Evolutionary conservation across 2,797 vertebrate genomes (phyloP).

Genomic region (Pachyuromys duprasi): DNA sequence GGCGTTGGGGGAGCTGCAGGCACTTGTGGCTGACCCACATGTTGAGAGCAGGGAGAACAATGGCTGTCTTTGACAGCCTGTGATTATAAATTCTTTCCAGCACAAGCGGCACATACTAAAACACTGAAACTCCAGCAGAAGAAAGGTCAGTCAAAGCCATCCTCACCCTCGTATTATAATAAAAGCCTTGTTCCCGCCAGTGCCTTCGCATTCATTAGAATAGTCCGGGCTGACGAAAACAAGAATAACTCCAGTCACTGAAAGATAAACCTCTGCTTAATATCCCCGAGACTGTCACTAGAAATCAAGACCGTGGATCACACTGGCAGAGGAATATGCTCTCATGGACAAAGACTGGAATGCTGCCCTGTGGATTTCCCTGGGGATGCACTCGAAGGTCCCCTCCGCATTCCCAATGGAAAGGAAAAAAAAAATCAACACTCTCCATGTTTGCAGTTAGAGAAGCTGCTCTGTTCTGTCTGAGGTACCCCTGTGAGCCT

Average conservation of each 20-base stretch:
- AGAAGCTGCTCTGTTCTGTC: background rate
- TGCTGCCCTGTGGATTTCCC: slow-evolving; percentile 44
- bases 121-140: slow-evolving; percentile 89
- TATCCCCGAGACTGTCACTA: slow-evolving; percentile 62
- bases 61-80: slow-evolving; percentile 91
- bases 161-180: slow-evolving; percentile 87
- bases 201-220: slow-evolving; percentile 86
- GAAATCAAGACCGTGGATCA: slow-evolving; percentile 63
- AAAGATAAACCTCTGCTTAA: slow-evolving; percentile 85
- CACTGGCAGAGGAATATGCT: slow-evolving; percentile 75
- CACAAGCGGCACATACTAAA: slow-evolving; percentile 90
- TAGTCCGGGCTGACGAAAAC: slow-evolving; percentile 79
- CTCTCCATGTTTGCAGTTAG: background rate
- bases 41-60: slow-evolving; percentile 90
- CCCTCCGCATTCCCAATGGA: background rate
- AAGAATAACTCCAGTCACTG: slow-evolving; percentile 85
- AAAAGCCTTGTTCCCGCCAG: slow-evolving; percentile 87
- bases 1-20: slow-evolving; percentile 89
- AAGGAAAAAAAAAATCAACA: slow-evolving; percentile 59
- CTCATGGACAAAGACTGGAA: slow-evolving; percentile 69
- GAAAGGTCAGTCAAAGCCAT: slow-evolving; percentile 90
- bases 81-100: slow-evolving; percentile 92
- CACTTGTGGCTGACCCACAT: slow-evolving; percentile 91
- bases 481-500: background rate
- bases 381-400: slow-evolving; percentile 19